These are phyloP conservation scores for Microcebus ravelobensis DNA, from an alignment of 2,113 vertebrate genomes.

Conservation along the genomic window DNA sequence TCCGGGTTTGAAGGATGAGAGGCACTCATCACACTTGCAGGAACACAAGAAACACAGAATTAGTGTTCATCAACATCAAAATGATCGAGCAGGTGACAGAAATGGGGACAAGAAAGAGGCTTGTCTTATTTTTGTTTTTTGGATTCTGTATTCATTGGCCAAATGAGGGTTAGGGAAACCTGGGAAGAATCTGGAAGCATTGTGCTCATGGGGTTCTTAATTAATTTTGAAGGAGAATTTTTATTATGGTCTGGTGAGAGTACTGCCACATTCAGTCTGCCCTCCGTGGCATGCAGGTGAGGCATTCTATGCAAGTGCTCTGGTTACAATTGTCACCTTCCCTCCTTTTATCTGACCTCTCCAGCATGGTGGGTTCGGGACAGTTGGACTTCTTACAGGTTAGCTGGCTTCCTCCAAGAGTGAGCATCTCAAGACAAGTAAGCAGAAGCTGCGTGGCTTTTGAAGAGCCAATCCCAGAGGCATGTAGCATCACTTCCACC, in stretches of 20 bases:
- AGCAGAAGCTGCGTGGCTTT: neutral
- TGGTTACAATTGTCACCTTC: neutral
- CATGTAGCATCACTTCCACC: neutral
- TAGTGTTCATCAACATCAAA: constrained; percentile 60
- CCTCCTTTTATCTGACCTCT: neutral
- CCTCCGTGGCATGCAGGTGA: neutral
- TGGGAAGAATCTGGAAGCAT: constrained; percentile 52
- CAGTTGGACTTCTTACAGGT: neutral
- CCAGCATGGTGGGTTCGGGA: neutral
- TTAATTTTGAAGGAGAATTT: constrained; percentile 57
- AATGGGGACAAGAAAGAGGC: neutral
- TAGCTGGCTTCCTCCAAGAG: neutral
- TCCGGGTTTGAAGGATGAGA: constrained; percentile 20
- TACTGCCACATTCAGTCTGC: neutral
- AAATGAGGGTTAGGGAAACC: constrained; percentile 36
- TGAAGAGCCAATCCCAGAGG: neutral
- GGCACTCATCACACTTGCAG: constrained; percentile 39
- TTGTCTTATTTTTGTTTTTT: constrained; percentile 43
- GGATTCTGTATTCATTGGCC: constrained; percentile 68
- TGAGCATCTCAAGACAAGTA: neutral
- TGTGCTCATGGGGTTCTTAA: constrained; percentile 52
- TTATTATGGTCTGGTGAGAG: constrained; percentile 41
- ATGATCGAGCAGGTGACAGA: constrained; percentile 18
- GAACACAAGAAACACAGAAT: constrained; percentile 51
- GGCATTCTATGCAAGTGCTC: neutral